Conservation (phyloP, 2,113 vertebrate species). For the Barnardius zonarius region DNA sequence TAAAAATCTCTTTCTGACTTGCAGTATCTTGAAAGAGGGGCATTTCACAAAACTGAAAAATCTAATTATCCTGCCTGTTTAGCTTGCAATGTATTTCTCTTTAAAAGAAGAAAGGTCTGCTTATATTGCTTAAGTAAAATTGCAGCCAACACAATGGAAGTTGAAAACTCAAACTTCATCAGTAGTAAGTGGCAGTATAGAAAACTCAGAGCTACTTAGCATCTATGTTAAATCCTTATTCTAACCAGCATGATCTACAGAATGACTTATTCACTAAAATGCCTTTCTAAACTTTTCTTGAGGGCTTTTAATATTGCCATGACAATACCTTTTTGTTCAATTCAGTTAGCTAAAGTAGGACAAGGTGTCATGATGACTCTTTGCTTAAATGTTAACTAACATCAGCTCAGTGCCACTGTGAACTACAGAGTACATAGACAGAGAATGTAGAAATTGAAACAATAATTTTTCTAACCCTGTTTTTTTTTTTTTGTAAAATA, state of each 20-base stretch:
- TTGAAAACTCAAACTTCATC: background rate
- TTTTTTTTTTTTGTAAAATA: background rate
- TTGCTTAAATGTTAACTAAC: background rate
- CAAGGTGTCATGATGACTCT: background rate
- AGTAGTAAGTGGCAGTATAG: background rate
- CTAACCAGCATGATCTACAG: background rate
- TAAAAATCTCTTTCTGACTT: background rate
- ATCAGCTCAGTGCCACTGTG: background rate
- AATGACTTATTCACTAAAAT: background rate
- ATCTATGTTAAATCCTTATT: background rate
- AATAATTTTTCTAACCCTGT: background rate
- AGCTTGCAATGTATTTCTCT: background rate
- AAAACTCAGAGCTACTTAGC: background rate
- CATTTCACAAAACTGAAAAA: background rate
- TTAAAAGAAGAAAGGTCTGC: background rate
- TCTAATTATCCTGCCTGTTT: background rate
- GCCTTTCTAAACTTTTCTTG: background rate
- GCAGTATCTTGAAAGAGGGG: background rate
- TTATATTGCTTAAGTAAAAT: rapidly evolving
- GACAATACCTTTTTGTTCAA: background rate
- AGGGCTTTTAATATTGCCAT: background rate
- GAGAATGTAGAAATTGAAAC: background rate
- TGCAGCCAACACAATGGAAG: background rate
- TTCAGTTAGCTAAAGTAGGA: background rate
- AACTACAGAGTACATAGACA: rapidly evolving